Evolutionary conservation across 2,113 vertebrate species (phyloP).

Genomic region (Silurus meridionalis): DNA sequence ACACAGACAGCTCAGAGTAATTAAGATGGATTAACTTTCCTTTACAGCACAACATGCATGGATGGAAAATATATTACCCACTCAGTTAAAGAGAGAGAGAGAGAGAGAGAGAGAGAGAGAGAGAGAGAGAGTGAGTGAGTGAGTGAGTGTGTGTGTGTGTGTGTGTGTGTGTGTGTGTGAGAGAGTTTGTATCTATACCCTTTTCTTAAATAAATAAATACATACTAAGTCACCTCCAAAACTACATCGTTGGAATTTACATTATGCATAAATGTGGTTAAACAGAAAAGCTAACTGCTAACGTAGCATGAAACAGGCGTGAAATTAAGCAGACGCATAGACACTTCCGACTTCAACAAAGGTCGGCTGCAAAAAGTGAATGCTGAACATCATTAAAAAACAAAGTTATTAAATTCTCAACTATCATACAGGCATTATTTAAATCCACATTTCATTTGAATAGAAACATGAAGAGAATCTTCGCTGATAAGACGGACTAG

Average conservation of each 20-base stretch:
- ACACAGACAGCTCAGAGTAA: conserved; percentile 56
- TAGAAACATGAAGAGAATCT: not conserved
- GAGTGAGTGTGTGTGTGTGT: conserved; percentile 13
- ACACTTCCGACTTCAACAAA: conserved; percentile 37
- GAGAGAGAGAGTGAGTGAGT: too few species aligned
- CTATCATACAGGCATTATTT: not conserved
- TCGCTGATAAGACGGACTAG: too few species aligned
- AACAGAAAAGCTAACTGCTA: conserved; percentile 67
- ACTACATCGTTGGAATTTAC: conserved; percentile 67
- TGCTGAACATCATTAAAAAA: not conserved
- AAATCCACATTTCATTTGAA: not conserved
- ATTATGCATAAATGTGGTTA: conserved; percentile 65
- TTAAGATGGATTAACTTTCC: conserved; percentile 54
- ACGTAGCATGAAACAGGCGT: conserved; percentile 74
- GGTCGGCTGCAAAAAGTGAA: not conserved
- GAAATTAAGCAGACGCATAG: conserved; percentile 64
- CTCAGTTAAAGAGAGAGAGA: conserved; percentile 18
- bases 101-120: too few species aligned
- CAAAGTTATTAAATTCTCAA: not conserved
- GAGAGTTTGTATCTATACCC: conserved; percentile 45
- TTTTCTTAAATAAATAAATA: not conserved
- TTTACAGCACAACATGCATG: conserved; percentile 29
- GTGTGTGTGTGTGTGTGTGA: conserved; percentile 40
- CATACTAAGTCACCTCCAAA: conserved; percentile 60
- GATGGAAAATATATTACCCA: conserved; percentile 38